phyloP scores from a whole-genome alignment of 2,888 invertebrate genomes.

The Metacarcinus magister region DNA sequence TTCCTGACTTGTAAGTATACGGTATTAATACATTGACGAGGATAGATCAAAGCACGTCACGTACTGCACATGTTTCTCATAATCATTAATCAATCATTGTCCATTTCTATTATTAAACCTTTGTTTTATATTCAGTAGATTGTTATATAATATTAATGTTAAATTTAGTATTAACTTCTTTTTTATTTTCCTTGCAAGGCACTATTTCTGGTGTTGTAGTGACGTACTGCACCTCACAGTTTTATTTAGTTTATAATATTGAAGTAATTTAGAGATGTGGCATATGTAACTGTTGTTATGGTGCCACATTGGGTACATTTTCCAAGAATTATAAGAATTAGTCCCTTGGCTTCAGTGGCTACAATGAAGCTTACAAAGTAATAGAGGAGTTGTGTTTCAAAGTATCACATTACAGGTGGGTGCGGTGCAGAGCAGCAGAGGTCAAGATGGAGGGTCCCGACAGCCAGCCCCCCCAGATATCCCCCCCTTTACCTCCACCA shows the following conservation, averaged over 20 bases:
- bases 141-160: background rate
- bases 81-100: background rate
- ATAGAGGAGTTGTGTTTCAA: background rate
- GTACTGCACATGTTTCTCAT: background rate
- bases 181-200: background rate
- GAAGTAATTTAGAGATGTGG: background rate
- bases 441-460: conserved; percentile 78
- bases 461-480: conserved; percentile 73
- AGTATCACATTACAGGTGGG: conserved; percentile 68
- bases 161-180: background rate
- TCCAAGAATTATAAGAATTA: background rate
- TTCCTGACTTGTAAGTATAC: conserved; percentile 77
- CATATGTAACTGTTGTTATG: background rate
- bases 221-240: background rate
- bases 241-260: background rate
- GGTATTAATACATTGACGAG: background rate
- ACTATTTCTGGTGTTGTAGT: background rate
- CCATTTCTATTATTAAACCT: background rate
- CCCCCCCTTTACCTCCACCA: conserved; percentile 68
- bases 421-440: conserved; percentile 77
- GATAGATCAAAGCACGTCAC: background rate
- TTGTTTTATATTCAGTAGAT: background rate
- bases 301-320: background rate
- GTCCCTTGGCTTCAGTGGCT: background rate
- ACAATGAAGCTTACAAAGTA: background rate